Evolutionary conservation across 2,888 invertebrate genomes (phyloP).

Genomic region (Troides aeacus): DNA sequence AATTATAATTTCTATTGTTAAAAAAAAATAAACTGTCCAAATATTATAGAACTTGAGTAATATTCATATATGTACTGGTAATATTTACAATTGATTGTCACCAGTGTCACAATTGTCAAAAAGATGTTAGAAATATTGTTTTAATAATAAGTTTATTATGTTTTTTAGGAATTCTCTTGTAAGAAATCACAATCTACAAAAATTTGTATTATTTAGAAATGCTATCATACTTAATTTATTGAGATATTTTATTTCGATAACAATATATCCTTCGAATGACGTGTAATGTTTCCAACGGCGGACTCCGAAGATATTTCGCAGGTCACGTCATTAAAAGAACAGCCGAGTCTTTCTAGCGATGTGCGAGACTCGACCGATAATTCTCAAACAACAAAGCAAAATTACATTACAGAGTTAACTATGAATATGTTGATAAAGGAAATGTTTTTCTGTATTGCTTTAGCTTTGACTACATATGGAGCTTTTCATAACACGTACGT

Average conservation of each 20-base stretch:
- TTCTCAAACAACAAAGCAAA: conserved; percentile 57
- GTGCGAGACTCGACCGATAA: conserved; percentile 59
- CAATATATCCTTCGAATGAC: conserved; percentile 70
- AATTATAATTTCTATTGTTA: too few species aligned
- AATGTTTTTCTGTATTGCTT: conserved; percentile 81
- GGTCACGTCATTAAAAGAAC: conserved; percentile 68
- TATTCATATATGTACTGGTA: too few species aligned
- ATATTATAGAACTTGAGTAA: too few species aligned
- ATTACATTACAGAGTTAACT: conserved; percentile 63
- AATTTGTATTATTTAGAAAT: conserved; percentile 11
- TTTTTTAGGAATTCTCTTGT: conserved; percentile 8
- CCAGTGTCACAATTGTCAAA: background rate
- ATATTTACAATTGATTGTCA: background rate
- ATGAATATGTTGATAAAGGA: conserved; percentile 82
- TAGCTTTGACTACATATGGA: conserved; percentile 84
- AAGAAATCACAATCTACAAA: conserved; percentile 11
- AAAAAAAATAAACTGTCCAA: too few species aligned
- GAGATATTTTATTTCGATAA: conserved; percentile 42
- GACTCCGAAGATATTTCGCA: conserved; percentile 70
- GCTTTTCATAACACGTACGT: conserved; percentile 86
- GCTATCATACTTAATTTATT: conserved; percentile 16
- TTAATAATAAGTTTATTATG: conserved; percentile 25
- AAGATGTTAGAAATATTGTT: conserved; percentile 18
- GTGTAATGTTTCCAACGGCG: conserved; percentile 79
- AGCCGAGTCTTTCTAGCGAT: conserved; percentile 63